Percentiles rank a stretch among this genome's conserved stretches.
phyloP scores from a whole-genome alignment of 2,113 vertebrate species.

The Terrapene triunguis region DNA sequence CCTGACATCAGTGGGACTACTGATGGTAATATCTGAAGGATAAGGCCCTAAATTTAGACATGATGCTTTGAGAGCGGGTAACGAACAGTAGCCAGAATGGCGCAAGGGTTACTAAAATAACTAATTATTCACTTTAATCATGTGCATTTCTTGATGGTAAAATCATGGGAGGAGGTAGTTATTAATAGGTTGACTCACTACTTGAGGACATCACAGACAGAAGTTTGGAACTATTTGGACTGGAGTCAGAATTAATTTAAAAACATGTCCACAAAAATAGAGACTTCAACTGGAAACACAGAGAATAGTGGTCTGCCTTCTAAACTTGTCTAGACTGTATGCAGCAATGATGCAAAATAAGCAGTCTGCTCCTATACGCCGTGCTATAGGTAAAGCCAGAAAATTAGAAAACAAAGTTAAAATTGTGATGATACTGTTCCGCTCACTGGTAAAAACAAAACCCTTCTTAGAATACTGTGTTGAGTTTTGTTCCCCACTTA shows the following conservation, averaged over 20 bases:
- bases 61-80: background rate
- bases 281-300: slow-evolving; percentile 72
- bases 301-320: slow-evolving; percentile 55
- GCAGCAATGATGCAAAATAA: slow-evolving; percentile 55
- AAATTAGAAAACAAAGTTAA: background rate
- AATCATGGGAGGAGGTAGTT: slow-evolving; percentile 66
- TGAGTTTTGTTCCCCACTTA: slow-evolving; percentile 21
- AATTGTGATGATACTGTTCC: background rate
- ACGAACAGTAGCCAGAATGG: background rate
- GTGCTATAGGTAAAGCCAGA: background rate
- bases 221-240: slow-evolving; percentile 68
- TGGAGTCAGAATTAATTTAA: slow-evolving; percentile 75
- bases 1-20: background rate
- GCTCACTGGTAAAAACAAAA: background rate
- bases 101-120: slow-evolving; percentile 39
- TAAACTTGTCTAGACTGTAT: slow-evolving; percentile 59
- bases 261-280: slow-evolving; percentile 68
- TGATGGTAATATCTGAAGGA: background rate
- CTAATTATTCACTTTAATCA: slow-evolving; percentile 19
- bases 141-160: slow-evolving; percentile 14
- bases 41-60: background rate
- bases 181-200: slow-evolving; percentile 75
- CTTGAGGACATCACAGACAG: slow-evolving; percentile 65
- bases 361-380: slow-evolving; percentile 57
- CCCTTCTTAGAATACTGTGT: background rate